Evolutionary conservation across 2,797 vertebrate genomes (phyloP).

Genomic region (Delichon dasypus): DNA sequence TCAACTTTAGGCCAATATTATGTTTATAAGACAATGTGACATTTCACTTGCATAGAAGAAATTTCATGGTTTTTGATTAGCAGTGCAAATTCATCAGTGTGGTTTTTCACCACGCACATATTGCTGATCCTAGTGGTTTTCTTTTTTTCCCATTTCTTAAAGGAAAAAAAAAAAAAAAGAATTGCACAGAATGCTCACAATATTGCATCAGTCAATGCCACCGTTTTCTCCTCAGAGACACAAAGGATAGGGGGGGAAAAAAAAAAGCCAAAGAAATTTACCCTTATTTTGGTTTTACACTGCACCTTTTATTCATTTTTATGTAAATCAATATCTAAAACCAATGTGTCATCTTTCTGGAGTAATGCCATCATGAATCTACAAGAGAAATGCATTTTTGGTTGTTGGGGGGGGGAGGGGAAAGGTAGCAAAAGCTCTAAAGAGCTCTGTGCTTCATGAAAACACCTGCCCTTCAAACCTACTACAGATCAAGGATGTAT

Average conservation of each 20-base stretch:
- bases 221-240: slow-evolving; percentile 42
- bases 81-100: background rate
- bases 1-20: background rate
- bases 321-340: slow-evolving; percentile 36
- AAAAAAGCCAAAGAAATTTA: background rate
- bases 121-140: background rate
- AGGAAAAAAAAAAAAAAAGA: background rate
- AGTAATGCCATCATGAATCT: background rate
- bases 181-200: background rate
- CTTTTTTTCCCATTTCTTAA: background rate
- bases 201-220: slow-evolving; percentile 64
- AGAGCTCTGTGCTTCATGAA: background rate
- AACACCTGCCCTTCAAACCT: slow-evolving; percentile 30
- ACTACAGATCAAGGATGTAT: background rate
- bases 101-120: background rate
- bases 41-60: background rate
- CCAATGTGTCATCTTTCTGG: background rate
- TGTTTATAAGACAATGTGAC: fast-evolving
- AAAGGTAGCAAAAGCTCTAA: background rate
- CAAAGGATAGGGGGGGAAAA: background rate
- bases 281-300: slow-evolving; percentile 26
- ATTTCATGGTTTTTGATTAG: background rate
- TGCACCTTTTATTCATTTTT: slow-evolving; percentile 33
- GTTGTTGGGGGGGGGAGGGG: background rate
- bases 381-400: background rate